phyloP scores from a whole-genome alignment of 2,113 vertebrate species.

The Tragelaphus imberbis region DNA sequence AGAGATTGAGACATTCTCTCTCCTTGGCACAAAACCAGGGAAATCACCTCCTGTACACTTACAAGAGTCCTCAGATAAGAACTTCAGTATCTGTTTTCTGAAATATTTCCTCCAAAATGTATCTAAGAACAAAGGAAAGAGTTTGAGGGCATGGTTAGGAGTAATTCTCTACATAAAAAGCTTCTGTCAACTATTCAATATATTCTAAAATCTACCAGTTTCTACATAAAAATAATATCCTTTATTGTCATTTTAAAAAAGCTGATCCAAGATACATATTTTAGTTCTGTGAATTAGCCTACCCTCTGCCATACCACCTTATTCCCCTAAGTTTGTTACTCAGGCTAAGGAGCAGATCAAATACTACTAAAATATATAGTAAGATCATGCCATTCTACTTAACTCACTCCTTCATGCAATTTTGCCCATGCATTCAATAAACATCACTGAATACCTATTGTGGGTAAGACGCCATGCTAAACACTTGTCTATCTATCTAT shows the following conservation, averaged over 20 bases:
- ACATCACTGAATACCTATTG: background rate
- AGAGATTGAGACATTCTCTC: background rate
- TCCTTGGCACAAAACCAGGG: background rate
- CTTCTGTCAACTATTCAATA: background rate
- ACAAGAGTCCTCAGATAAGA: background rate
- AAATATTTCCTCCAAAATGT: slow-evolving; percentile 13
- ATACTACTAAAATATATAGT: background rate
- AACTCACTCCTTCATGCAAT: background rate
- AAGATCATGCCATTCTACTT: background rate
- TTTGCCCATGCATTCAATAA: background rate
- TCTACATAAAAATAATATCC: background rate
- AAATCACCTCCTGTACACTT: background rate
- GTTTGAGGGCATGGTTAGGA: background rate
- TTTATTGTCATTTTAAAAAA: background rate
- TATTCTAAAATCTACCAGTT: slow-evolving; percentile 17
- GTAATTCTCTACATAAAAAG: background rate
- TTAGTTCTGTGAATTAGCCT: background rate
- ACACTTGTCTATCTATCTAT: background rate
- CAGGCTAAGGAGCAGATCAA: background rate
- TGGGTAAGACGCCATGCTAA: background rate
- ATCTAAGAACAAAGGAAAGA: background rate
- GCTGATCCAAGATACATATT: background rate
- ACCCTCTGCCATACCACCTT: background rate
- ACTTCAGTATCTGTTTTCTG: background rate
- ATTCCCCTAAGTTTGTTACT: background rate